phyloP scores from a whole-genome alignment of 2,113 vertebrate genomes.

The Pardalotus punctatus region DNA sequence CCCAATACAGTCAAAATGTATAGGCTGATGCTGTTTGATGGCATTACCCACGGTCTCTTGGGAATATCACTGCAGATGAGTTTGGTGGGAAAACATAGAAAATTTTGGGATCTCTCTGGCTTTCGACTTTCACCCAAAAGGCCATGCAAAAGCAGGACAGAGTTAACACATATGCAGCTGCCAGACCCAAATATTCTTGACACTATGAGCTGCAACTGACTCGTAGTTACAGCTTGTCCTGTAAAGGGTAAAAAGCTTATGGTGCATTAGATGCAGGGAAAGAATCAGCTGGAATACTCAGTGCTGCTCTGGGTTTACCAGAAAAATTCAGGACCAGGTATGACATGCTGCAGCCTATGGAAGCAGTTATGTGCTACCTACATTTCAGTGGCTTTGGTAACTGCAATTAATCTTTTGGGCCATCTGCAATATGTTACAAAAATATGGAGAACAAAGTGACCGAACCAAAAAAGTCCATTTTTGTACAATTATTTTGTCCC shows the following conservation, averaged over 20 bases:
- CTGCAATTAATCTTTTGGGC: neutral
- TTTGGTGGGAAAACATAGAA: neutral
- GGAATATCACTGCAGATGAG: neutral
- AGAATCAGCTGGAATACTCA: neutral
- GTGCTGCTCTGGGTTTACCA: neutral
- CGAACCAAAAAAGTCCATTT: neutral
- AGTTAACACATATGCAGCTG: neutral
- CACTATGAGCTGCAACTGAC: neutral
- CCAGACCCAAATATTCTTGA: neutral
- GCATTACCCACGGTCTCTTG: fast-evolving
- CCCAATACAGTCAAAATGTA: neutral
- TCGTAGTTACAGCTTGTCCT: neutral
- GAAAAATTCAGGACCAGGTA: neutral
- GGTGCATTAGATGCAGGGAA: neutral
- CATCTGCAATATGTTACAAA: neutral
- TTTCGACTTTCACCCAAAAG: neutral
- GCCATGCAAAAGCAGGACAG: neutral
- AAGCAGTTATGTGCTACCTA: neutral
- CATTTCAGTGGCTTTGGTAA: neutral
- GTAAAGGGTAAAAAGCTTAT: neutral
- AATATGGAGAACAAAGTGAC: neutral
- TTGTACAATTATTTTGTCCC: neutral
- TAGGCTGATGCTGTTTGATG: neutral
- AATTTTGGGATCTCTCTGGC: neutral
- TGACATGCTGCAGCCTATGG: neutral